These are phyloP conservation scores for Clarias platycephalus DNA, from an alignment of 2,797 vertebrate genomes.

Conservation along the genomic window DNA sequence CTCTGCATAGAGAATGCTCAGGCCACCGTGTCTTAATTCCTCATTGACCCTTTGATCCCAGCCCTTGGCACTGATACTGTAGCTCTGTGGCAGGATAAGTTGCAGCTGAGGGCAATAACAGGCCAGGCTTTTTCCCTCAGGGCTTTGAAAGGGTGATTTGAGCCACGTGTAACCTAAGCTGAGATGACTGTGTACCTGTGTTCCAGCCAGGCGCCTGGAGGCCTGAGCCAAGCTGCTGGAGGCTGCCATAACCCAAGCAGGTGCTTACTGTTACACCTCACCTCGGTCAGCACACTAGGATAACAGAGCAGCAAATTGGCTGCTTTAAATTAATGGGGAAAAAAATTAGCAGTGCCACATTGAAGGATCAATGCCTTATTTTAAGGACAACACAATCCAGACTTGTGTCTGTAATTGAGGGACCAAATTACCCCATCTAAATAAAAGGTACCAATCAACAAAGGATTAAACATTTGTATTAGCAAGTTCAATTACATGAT, in stretches of 20 bases:
- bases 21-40: constrained; percentile 79
- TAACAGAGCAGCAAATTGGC: constrained; percentile 80
- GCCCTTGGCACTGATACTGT: constrained; percentile 66
- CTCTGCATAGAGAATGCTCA: constrained; percentile 78
- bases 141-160: constrained; percentile 71
- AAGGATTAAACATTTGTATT: constrained; percentile 86
- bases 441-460: constrained; percentile 90
- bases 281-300: constrained; percentile 79
- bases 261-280: constrained; percentile 77
- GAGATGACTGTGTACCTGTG: constrained; percentile 67
- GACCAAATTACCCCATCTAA: constrained; percentile 86
- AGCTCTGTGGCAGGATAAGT: constrained; percentile 60
- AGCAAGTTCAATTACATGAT: constrained; percentile 89
- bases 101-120: constrained; percentile 59
- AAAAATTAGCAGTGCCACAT: constrained; percentile 80
- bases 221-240: constrained; percentile 70
- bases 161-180: constrained; percentile 77
- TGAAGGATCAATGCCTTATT: constrained; percentile 85
- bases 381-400: constrained; percentile 81
- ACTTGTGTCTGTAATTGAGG: constrained; percentile 84
- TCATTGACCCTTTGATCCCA: constrained; percentile 78
- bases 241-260: constrained; percentile 72
- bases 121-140: constrained; percentile 69
- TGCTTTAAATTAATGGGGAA: constrained; percentile 87
- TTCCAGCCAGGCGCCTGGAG: constrained; percentile 73